A percentile compares a stretch with the other conserved stretches of the same genome.
phyloP scores from a whole-genome alignment of 2,797 vertebrate genomes.

The Sylvia borin region DNA sequence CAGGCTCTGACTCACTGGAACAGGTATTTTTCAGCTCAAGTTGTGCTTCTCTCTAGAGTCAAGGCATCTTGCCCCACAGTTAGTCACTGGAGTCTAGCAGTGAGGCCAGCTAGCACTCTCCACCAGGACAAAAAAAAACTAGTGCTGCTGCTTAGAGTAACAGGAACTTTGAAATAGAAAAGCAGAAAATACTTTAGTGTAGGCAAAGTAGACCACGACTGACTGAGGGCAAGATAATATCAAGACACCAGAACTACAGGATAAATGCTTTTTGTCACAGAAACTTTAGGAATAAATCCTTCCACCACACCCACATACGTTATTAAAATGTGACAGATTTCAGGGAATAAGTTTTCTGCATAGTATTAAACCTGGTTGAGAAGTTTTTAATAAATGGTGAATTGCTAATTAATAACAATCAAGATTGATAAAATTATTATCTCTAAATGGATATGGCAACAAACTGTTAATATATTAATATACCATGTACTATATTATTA shows the following conservation, averaged over 20 bases:
- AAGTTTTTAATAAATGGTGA: neutral
- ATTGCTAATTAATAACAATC: neutral
- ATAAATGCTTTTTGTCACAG: neutral
- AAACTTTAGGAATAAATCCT: neutral
- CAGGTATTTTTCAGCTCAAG: neutral
- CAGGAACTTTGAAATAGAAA: neutral
- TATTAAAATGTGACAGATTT: neutral
- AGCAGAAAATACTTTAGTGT: neutral
- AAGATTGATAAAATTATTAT: neutral
- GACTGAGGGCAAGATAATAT: neutral
- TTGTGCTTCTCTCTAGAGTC: neutral
- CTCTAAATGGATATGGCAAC: neutral
- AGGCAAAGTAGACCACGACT: neutral
- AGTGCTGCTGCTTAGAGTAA: neutral
- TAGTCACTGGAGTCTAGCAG: neutral
- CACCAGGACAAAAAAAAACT: neutral
- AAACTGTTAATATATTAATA: neutral
- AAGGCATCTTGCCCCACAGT: neutral
- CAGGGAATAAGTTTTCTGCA: neutral
- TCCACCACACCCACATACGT: fast-evolving
- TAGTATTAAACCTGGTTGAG: neutral
- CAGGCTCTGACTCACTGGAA: neutral
- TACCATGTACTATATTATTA: neutral
- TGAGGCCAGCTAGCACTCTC: neutral
- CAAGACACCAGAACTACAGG: neutral